Conservation (phyloP, 1,140 invertebrate species). For the Nasonia giraulti region DNA sequence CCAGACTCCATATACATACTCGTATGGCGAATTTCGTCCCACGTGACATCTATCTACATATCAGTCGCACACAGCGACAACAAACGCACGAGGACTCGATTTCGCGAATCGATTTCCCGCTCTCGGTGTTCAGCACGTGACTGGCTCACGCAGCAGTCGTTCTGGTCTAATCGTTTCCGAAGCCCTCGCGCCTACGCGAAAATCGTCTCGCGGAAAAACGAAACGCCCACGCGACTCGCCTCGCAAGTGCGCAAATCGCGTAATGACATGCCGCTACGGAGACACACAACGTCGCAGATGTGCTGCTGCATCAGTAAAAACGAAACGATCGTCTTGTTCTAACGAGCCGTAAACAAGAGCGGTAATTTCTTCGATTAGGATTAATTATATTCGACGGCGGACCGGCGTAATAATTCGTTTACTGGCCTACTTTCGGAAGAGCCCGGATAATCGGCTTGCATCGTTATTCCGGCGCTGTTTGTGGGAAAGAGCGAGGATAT, state of each 20-base stretch:
- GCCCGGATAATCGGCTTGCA: too few species aligned
- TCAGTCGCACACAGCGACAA: background rate
- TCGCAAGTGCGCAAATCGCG: constrained; percentile 24
- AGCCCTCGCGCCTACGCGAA: background rate
- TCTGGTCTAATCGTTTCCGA: background rate
- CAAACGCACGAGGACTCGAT: constrained; percentile 4
- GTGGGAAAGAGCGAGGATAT: background rate
- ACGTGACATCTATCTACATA: background rate
- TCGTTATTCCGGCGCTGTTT: background rate
- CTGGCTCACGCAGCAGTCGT: background rate
- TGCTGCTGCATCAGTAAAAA: background rate
- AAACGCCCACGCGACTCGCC: background rate
- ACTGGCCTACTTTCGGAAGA: constrained; percentile 40
- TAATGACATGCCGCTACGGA: background rate
- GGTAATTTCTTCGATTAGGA: constrained; percentile 50
- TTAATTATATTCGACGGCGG: constrained; percentile 63
- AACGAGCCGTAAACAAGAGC: constrained; percentile 3
- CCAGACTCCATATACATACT: background rate
- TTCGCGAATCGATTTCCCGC: background rate
- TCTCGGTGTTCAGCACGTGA: background rate
- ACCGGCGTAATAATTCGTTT: constrained; percentile 55
- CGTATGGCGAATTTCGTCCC: constrained; percentile 3
- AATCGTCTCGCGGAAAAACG: background rate
- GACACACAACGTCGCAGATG: background rate
- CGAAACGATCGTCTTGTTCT: background rate